Base-by-base conservation (phyloP, 2,113 vertebrate species). In the Phylloscopus whistleri region DNA sequence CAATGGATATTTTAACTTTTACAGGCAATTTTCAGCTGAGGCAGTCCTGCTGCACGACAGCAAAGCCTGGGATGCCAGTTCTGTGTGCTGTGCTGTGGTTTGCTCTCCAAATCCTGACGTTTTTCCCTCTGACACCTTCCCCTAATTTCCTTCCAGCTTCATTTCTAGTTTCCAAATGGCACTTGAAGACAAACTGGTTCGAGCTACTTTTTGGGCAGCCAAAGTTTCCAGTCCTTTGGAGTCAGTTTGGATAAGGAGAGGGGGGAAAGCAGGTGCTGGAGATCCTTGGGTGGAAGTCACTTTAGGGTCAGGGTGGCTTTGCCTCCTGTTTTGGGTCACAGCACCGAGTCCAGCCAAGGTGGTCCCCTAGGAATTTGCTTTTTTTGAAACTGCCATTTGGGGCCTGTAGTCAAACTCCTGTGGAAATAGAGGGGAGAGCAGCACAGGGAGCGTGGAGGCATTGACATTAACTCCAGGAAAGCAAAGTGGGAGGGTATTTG, bases 301-400 rank as follows among this genome's bases (percentile, higher is more conserved):
- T 68, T 33, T 3, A 4, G 44, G 66, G n/a, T 49, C 4, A 2
- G 49, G 41, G 58, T 21, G 56, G 17, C 15, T 18, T 9, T 55
- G 20, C 26, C 30, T 72, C 33, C 63, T 3, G 1, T 19, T 86
- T 64, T 24, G 33, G 51, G 33, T 81, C 4, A 1, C 62, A 35
- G 15, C 77, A n/a, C 31, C 0, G 0, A 75, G 30, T 14, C 19
- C 0, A 7, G 43, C 28, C 4, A 1, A 79, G 26, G 28, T 16
- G 23, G 4, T 35, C 52, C 39, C 6, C 1, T 2, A 15, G 66
- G 49, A 72, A 66, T 44, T 11, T 3, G 3, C 21, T 59, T 68
- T 79, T 75, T 77, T 69, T 0, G 0, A 78, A 60, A 10, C 37
- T 11, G 28, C 15, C 10, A 1, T 27, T 62, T 69, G 6, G 2